Base-by-base conservation (phyloP, 2,888 invertebrate species). In the Endotricha flammealis region DNA sequence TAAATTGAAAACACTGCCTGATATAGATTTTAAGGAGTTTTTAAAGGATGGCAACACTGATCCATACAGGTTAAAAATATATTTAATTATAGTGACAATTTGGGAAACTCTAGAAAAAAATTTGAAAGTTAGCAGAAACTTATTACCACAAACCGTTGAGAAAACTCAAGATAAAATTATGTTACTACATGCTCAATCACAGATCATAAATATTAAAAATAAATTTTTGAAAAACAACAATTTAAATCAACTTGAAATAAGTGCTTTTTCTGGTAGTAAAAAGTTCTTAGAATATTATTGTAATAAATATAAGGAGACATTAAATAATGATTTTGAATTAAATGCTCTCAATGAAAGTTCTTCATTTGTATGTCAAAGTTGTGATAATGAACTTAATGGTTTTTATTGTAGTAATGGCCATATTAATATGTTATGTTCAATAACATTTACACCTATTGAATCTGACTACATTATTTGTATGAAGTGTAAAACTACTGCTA, bases 361-460 rank as follows among this genome's bases (percentile, higher is more conserved):
- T 32, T 44, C 63, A 27, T 71, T 69, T 40, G 43, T 39, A 1
- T 86, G 85, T 41, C 80, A 81, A 32, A 61, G 74, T 42, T 86
- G 86, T 55, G 74, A 81, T 45, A 58, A 71, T 20, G 42, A 37
- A 29, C 44, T 81, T 2, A 40, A 52, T n/a, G 64, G 64, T 0
- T 77, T 78, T 46, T 44, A 55, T 0, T 85, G 86, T 55, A 50
- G 44, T 39, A 45, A 57, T 32, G 62, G 62, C 1, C 85, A 85
- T 56, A 28, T 67, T 1, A 86, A 79, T 42, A 68, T 73, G 60
- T 73, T 77, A 49, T 86, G 86, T 62, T 57, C 65, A 8, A 13
- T 72, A 11, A 72, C 75, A 12, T 78, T 83, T 23, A 78, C 74
- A 9, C 77, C 67, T 0, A 82, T 85, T 44, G 50, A 61, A 9